phyloP scores from a whole-genome alignment of 1,140 invertebrate genomes.

The Cecropterus lyciades region DNA sequence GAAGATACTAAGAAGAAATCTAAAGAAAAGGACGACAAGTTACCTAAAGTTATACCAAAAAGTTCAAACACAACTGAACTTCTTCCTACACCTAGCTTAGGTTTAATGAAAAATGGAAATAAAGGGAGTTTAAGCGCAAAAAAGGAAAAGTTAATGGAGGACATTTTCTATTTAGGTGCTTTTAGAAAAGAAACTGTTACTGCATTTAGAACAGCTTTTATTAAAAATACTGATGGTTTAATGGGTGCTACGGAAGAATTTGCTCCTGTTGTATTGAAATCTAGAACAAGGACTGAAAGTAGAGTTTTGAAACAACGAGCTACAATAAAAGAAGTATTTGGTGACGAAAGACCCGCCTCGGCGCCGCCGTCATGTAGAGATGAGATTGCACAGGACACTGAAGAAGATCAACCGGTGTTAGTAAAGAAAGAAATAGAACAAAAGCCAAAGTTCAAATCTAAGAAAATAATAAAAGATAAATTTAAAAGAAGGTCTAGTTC shows the following conservation, averaged over 20 bases:
- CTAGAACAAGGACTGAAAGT: slow-evolving; percentile 91
- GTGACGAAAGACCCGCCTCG: slow-evolving; percentile 83
- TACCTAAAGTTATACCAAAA: slow-evolving; percentile 84
- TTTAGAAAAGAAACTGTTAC: slow-evolving; percentile 89
- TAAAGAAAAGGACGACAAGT: slow-evolving; percentile 82
- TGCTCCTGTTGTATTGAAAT: slow-evolving; percentile 89
- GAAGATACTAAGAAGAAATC: slow-evolving; percentile 85
- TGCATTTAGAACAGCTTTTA: slow-evolving; percentile 88
- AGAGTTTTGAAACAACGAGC: slow-evolving; percentile 90
- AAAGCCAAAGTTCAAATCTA: slow-evolving; percentile 71
- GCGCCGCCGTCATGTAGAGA: slow-evolving; percentile 81
- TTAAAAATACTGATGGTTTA: slow-evolving; percentile 85
- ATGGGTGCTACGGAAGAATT: slow-evolving; percentile 86
- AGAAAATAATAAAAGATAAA: slow-evolving; percentile 68
- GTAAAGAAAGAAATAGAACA: slow-evolving; percentile 67
- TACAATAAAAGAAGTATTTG: slow-evolving; percentile 92
- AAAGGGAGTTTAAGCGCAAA: slow-evolving; percentile 82
- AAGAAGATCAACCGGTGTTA: slow-evolving; percentile 51
- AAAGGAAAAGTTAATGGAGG: slow-evolving; percentile 83
- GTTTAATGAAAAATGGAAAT: slow-evolving; percentile 74
- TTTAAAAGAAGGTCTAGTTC: slow-evolving; percentile 74
- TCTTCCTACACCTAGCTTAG: slow-evolving; percentile 85
- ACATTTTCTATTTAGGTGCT: slow-evolving; percentile 86
- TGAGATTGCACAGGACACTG: slow-evolving; percentile 56
- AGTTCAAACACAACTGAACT: slow-evolving; percentile 85